Conservation (phyloP, 2,797 vertebrate species). For the Garrulus glandarius region DNA sequence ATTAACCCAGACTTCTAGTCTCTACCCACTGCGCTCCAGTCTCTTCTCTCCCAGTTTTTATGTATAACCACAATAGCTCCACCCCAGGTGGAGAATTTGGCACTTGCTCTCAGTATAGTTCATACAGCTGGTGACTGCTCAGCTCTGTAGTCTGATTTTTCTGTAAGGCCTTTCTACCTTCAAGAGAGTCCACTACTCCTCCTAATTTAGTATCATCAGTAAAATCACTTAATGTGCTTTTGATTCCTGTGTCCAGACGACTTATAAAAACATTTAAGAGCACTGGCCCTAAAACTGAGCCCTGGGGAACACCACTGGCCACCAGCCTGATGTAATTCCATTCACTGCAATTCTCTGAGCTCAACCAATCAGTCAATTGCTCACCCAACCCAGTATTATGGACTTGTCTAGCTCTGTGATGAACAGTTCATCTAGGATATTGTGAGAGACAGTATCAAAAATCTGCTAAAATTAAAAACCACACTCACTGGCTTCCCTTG, state of each 20-base stretch:
- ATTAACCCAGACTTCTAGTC: not conserved
- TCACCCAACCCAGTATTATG: accelerated
- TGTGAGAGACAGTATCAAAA: not conserved
- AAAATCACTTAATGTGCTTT: not conserved
- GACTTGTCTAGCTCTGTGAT: not conserved
- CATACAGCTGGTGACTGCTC: not conserved
- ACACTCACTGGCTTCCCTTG: not conserved
- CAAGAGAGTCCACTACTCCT: not conserved
- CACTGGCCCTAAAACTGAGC: not conserved
- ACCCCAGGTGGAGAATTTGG: not conserved
- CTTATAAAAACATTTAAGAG: not conserved
- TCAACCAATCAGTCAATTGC: not conserved
- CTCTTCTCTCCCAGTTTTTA: not conserved
- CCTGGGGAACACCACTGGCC: not conserved
- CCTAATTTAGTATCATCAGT: not conserved
- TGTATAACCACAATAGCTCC: not conserved
- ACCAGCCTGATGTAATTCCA: not conserved
- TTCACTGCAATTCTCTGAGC: not conserved
- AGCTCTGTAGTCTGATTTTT: not conserved
- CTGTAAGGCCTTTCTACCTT: not conserved
- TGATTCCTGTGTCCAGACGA: not conserved
- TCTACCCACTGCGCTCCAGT: not conserved
- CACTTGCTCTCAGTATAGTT: not conserved
- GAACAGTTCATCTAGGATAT: not conserved
- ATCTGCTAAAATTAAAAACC: not conserved